Conservation (phyloP, 2,797 vertebrate genomes). For the Cryptoprocta ferox region DNA sequence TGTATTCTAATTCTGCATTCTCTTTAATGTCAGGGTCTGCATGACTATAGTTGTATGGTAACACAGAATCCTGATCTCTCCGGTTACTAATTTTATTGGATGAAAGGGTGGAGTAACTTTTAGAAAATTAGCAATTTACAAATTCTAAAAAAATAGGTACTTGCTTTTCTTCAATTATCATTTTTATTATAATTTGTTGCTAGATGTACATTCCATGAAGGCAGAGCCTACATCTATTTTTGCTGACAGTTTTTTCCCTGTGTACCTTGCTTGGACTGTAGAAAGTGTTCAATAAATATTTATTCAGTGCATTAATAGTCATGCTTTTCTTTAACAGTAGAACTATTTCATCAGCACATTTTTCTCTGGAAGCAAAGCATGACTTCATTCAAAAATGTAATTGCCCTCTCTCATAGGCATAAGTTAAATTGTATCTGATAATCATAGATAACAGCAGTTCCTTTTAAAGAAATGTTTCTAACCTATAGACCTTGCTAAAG, state of each 20-base stretch:
- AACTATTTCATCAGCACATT: slow-evolving; percentile 23
- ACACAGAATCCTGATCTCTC: background rate
- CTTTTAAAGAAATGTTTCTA: background rate
- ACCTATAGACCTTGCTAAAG: background rate
- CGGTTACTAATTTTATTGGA: background rate
- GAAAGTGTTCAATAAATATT: background rate
- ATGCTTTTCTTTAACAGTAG: background rate
- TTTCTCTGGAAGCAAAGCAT: background rate
- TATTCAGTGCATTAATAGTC: background rate
- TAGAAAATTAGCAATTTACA: slow-evolving; percentile 17
- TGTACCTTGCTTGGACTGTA: background rate
- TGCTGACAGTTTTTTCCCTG: background rate
- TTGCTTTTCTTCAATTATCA: background rate
- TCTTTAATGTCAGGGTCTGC: background rate
- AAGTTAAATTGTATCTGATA: background rate
- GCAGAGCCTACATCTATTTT: background rate
- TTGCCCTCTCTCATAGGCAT: background rate
- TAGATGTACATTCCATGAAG: background rate
- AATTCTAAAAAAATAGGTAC: background rate
- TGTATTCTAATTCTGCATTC: background rate
- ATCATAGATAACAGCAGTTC: background rate
- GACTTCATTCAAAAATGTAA: slow-evolving; percentile 15
- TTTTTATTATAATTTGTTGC: slow-evolving; percentile 2
- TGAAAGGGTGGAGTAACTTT: background rate
- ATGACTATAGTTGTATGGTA: background rate